Conservation (phyloP, 1,140 invertebrate genomes). For the Paraescarpia echinospica region DNA sequence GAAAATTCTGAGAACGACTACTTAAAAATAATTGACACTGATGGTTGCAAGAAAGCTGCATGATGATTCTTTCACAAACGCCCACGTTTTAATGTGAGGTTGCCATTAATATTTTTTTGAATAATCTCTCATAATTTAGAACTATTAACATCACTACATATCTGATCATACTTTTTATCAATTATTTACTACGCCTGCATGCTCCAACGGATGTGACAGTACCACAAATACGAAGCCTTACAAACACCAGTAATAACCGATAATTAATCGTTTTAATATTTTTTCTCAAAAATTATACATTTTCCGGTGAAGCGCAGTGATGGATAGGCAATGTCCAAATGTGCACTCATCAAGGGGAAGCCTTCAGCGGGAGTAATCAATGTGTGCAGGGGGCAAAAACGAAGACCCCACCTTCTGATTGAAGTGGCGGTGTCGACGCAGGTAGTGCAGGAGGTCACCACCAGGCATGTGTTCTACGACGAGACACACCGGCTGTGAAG, state of each 20-base stretch:
- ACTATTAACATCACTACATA: not conserved
- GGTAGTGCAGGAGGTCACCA: slow-evolving; percentile 58
- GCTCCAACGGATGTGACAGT: not conserved
- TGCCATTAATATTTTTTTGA: slow-evolving; percentile 25
- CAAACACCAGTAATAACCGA: not conserved
- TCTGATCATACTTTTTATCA: not conserved
- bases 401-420: slow-evolving; percentile 43
- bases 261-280: not conserved
- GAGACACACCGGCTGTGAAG: slow-evolving; percentile 56
- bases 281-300: not conserved
- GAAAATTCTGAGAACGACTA: not conserved
- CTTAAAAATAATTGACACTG: not conserved
- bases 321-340: not conserved
- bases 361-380: not conserved
- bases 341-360: not conserved
- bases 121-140: not conserved
- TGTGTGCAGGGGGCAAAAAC: not conserved
- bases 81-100: slow-evolving; percentile 32
- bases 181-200: not conserved
- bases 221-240: not conserved
- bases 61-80: not conserved
- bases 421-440: slow-evolving; percentile 49
- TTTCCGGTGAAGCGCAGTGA: not conserved
- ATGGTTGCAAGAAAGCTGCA: not conserved
- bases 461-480: slow-evolving; percentile 59